These are phyloP conservation scores for Hydraecia micacea DNA, from an alignment of 2,888 invertebrate species.

Conservation along the genomic window DNA sequence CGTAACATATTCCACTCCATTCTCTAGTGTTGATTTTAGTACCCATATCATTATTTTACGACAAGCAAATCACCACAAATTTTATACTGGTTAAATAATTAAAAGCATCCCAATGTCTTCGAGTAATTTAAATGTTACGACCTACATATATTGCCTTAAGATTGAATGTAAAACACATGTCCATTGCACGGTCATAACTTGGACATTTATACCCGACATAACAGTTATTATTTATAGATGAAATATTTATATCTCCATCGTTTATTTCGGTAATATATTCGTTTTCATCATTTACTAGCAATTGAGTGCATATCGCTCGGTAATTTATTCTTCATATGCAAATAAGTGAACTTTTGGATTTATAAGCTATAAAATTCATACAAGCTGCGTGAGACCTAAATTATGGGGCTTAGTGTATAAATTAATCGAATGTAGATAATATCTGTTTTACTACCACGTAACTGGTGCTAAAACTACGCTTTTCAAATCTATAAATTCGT, in stretches of 20 bases:
- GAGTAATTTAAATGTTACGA: slow-evolving; percentile 60
- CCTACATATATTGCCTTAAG: slow-evolving; percentile 58
- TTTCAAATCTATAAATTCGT: slow-evolving; percentile 3
- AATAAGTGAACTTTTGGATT: slow-evolving; percentile 57
- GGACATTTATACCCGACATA: slow-evolving; percentile 74
- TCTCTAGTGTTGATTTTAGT: slow-evolving; percentile 44
- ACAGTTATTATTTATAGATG: slow-evolving; percentile 72
- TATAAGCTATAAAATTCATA: slow-evolving; percentile 53
- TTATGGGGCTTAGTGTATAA: slow-evolving; percentile 27
- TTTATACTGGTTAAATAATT: slow-evolving; percentile 54
- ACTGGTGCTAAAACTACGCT: slow-evolving; percentile 1
- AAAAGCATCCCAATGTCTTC: slow-evolving; percentile 48
- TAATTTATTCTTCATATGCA: slow-evolving; percentile 58
- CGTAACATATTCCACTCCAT: slow-evolving; percentile 23
- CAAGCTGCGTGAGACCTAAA: slow-evolving; percentile 36
- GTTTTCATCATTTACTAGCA: slow-evolving; percentile 58
- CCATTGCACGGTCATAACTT: slow-evolving; percentile 69
- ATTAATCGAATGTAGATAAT: slow-evolving; percentile 11
- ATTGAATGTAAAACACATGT: slow-evolving; percentile 73
- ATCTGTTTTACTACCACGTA: slow-evolving; percentile 2
- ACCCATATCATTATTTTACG: slow-evolving; percentile 53
- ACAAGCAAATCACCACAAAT: slow-evolving; percentile 57
- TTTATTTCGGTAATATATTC: slow-evolving; percentile 60
- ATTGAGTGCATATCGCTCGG: slow-evolving; percentile 52
- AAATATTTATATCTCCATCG: slow-evolving; percentile 69